Percentiles rank a stretch among this genome's conserved stretches.
Conservation (phyloP, 2,888 invertebrate species). For the Chalcis sispes region DNA sequence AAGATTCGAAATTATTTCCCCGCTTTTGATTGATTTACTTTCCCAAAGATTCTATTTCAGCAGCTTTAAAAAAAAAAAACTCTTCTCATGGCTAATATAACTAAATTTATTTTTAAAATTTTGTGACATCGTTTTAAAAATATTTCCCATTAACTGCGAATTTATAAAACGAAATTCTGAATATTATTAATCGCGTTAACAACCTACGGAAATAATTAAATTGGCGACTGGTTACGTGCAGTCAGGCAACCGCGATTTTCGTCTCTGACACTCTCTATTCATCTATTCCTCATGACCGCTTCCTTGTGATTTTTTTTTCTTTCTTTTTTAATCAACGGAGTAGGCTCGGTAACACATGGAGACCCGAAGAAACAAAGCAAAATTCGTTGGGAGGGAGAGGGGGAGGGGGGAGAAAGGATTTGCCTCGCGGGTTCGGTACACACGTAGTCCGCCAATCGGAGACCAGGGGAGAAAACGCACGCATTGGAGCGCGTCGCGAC, state of each 20-base stretch:
- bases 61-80: no score
- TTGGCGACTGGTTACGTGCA: constrained; percentile 22
- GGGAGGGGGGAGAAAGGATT: constrained; percentile 39
- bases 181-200: no score
- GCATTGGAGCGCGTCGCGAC: constrained; percentile 54
- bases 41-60: no score
- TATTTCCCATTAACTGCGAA: no score
- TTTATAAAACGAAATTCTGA: no score
- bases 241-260: constrained; percentile 8
- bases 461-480: constrained; percentile 7
- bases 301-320: not conserved
- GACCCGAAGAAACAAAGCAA: not conserved
- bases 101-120: no score
- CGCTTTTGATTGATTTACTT: no score
- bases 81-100: no score
- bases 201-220: constrained; percentile 29
- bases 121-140: no score
- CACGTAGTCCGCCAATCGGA: constrained; percentile 33
- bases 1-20: no score
- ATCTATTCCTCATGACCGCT: no score
- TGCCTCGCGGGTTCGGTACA: constrained; percentile 20
- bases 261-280: no score
- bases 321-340: not conserved
- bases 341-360: not conserved
- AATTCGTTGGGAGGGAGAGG: not conserved